These are phyloP conservation scores for Callionymus lyra DNA, from an alignment of 2,113 vertebrate genomes.

Conservation along the genomic window DNA sequence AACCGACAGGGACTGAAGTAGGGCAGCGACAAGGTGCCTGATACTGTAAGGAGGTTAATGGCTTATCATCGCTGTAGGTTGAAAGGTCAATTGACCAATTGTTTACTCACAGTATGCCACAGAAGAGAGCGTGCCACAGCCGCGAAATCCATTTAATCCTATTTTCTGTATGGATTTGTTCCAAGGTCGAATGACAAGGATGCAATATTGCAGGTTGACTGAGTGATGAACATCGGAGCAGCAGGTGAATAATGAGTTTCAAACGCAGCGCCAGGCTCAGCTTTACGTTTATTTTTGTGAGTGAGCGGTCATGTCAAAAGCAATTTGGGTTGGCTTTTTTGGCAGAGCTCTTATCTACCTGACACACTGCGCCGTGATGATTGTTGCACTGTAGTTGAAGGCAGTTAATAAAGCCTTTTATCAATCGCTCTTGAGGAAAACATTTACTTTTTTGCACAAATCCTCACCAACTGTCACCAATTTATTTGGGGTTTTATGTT, in stretches of 20 bases:
- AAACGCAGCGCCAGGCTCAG: constrained; percentile 7
- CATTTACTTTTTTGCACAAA: no score
- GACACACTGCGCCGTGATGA: no score
- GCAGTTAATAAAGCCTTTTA: no score
- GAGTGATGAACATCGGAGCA: constrained; percentile 26
- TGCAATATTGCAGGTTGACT: constrained; percentile 18
- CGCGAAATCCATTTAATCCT: constrained; percentile 26
- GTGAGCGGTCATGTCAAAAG: no score
- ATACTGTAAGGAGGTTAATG: constrained; percentile 32
- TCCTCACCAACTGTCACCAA: no score
- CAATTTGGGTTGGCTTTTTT: no score
- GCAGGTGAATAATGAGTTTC: constrained; percentile 27
- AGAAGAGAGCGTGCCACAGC: constrained; percentile 1
- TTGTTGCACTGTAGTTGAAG: no score
- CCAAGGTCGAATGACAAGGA: constrained; percentile 23
- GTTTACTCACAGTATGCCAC: constrained; percentile 25
- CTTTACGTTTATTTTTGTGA: no score
- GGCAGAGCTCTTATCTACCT: no score
- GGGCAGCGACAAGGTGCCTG: not conserved
- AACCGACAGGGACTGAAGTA: constrained; percentile 18
- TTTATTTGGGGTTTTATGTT: no score
- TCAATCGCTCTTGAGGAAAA: no score
- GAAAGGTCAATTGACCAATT: constrained; percentile 36
- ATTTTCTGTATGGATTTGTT: constrained; percentile 34
- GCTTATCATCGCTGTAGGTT: constrained; percentile 6